Conservation (phyloP, 2,888 invertebrate genomes). For the Drosophila merina region DNA sequence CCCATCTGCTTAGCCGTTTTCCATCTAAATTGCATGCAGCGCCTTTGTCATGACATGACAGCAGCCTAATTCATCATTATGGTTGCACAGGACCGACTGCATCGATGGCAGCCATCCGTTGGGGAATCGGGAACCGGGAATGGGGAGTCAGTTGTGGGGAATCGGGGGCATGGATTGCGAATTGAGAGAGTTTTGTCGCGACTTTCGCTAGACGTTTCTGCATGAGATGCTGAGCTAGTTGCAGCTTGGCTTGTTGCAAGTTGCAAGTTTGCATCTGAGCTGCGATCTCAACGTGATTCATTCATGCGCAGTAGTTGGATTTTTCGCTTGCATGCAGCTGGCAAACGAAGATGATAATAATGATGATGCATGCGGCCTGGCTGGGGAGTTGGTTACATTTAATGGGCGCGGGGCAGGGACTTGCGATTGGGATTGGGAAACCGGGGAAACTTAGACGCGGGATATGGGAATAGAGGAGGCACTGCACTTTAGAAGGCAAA, state of each 20-base stretch:
- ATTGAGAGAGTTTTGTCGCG: constrained; percentile 75
- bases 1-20: constrained; percentile 23
- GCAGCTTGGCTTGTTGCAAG: constrained; percentile 15
- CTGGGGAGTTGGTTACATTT: constrained; percentile 30
- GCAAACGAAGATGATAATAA: constrained; percentile 72
- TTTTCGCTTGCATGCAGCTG: constrained; percentile 71
- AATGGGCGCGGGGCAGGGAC: neutral
- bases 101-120: constrained; percentile 2
- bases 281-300: constrained; percentile 72
- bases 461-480: neutral
- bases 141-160: neutral
- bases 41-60: constrained; percentile 82
- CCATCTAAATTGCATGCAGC: constrained; percentile 75
- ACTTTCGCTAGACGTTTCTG: constrained; percentile 74
- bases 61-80: constrained; percentile 82
- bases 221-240: constrained; percentile 49
- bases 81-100: constrained; percentile 55
- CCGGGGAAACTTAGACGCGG: neutral
- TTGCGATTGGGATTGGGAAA: neutral
- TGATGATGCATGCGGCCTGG: constrained; percentile 65
- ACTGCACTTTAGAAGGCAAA: constrained; percentile 42
- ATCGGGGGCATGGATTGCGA: constrained; percentile 11
- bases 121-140: constrained; percentile 1
- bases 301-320: constrained; percentile 74
- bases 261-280: constrained; percentile 45